phyloP scores from a whole-genome alignment of 2,113 vertebrate species.

The Bujurquina vittata region DNA sequence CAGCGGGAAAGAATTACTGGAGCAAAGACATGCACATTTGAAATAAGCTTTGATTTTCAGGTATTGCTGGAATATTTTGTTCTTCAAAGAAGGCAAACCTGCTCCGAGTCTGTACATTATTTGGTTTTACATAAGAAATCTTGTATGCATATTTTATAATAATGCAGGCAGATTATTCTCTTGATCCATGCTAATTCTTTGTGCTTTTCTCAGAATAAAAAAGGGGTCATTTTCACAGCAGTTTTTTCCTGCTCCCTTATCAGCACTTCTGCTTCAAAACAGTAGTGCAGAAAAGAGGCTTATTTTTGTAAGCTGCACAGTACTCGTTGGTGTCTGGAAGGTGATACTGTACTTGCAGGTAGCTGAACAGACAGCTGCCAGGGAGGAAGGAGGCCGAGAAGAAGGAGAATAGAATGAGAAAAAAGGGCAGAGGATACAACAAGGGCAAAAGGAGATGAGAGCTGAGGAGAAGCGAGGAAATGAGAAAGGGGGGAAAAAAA shows the following conservation, averaged over 20 bases:
- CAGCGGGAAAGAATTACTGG: slow-evolving; percentile 6
- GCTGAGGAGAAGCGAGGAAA: slow-evolving; percentile 16
- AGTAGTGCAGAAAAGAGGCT: slow-evolving; percentile 63
- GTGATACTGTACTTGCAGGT: slow-evolving; percentile 53
- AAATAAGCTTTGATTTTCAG: slow-evolving; percentile 31
- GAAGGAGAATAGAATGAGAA: neutral
- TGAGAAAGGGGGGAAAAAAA: slow-evolving; percentile 2
- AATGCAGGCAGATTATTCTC: slow-evolving; percentile 54
- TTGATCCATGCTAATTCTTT: slow-evolving; percentile 68
- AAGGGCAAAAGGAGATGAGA: slow-evolving; percentile 4
- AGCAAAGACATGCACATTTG: slow-evolving; percentile 26
- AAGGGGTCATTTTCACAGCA: slow-evolving; percentile 59
- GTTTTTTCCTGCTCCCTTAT: slow-evolving; percentile 62
- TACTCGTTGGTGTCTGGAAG: slow-evolving; percentile 26
- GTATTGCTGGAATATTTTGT: slow-evolving; percentile 29
- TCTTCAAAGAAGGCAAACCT: slow-evolving; percentile 43
- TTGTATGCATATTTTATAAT: slow-evolving; percentile 57
- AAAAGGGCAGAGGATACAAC: slow-evolving; percentile 1
- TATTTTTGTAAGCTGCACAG: slow-evolving; percentile 56
- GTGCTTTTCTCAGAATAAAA: slow-evolving; percentile 22
- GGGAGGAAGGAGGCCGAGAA: neutral
- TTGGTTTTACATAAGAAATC: slow-evolving; percentile 25
- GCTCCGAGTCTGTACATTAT: slow-evolving; percentile 23
- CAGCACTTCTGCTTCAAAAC: slow-evolving; percentile 60
- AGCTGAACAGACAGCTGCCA: slow-evolving; percentile 43